Base-by-base conservation (phyloP, 2,888 invertebrate species). In the Polymixis flavicincta region DNA sequence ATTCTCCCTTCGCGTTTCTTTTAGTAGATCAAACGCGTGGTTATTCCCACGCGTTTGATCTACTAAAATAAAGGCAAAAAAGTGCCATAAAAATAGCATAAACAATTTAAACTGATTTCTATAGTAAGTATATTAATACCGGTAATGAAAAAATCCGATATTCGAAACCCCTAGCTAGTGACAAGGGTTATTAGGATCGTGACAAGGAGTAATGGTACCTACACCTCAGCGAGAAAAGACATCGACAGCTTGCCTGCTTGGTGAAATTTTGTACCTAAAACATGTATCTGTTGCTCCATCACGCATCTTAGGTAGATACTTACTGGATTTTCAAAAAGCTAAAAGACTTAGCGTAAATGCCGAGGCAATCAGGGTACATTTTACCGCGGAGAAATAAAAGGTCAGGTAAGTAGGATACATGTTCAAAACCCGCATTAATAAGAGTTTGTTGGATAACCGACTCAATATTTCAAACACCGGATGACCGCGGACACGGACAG, bases 151-250 rank as follows among this genome's bases (percentile, higher is more conserved):
- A 45, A 45, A 45, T 45, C 42, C 42, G 42, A 11, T 45, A 45
- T 13, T 13, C 11, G 42, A 45, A 45, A 45, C 13, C 42, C 42
- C 42, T 45, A 45, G 42, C 42, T 74, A 45, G 60, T 78, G 70
- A 77, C 70, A 73, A 71, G 59, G 66, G 71, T 65, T 67, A 78
- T 76, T 65, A 63, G 71, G 57, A 48, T 25, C 59, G 14, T 59
- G 63, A 76, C 71, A 76, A 28, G 65, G 66, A 65, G 50, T 57
- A 67, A 63, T 55, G 54, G 71, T 42, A 59, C 37, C 60, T 71
- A 70, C 32, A 55, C 50, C 59, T 78, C 45, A 66, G 55, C 66
- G 37, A n/a, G 32, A 45, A 81, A 64, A 76, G 22, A 52, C 8
- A 50, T 32, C 48, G 32, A 45, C 52, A 69, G 37, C 55, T 14